Percentiles rank a stretch among this genome's conserved stretches.
phyloP scores from a whole-genome alignment of 1,140 invertebrate genomes.

The Nasonia giraulti region DNA sequence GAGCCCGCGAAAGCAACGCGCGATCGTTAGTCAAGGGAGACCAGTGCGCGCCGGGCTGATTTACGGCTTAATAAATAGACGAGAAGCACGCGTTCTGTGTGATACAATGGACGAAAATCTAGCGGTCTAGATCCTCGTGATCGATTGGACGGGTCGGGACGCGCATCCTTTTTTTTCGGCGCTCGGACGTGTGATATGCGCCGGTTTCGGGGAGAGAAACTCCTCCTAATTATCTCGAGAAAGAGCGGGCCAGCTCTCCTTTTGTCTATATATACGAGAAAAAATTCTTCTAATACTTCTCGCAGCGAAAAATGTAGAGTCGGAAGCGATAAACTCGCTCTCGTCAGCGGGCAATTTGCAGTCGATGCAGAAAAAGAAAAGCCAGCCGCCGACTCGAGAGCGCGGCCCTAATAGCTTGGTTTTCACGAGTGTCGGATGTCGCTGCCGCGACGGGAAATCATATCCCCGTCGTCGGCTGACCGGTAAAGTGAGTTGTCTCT shows the following conservation, averaged over 20 bases:
- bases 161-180: no score
- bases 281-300: not conserved
- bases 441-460: conserved; percentile 61
- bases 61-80: conserved; percentile 65
- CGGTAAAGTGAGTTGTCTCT: conserved; percentile 58
- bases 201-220: not conserved
- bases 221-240: not conserved
- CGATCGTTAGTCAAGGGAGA: conserved; percentile 62
- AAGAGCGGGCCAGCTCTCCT: not conserved
- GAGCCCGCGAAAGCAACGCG: conserved; percentile 32
- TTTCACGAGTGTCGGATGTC: conserved; percentile 69
- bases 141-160: no score
- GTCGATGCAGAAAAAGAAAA: conserved; percentile 19
- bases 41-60: conserved; percentile 58
- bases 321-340: conserved; percentile 1
- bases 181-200: no score
- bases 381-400: no score
- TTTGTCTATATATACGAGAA: no score
- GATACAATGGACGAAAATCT: no score
- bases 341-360: conserved; percentile 8
- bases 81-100: not conserved
- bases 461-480: conserved; percentile 66
- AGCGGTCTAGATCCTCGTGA: no score
- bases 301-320: not conserved
- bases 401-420: conserved; percentile 62